A percentile compares a stretch with the other conserved stretches of the same genome.
Evolutionary conservation across 2,888 invertebrate genomes (phyloP).

Genomic region (Drosophila differens): DNA sequence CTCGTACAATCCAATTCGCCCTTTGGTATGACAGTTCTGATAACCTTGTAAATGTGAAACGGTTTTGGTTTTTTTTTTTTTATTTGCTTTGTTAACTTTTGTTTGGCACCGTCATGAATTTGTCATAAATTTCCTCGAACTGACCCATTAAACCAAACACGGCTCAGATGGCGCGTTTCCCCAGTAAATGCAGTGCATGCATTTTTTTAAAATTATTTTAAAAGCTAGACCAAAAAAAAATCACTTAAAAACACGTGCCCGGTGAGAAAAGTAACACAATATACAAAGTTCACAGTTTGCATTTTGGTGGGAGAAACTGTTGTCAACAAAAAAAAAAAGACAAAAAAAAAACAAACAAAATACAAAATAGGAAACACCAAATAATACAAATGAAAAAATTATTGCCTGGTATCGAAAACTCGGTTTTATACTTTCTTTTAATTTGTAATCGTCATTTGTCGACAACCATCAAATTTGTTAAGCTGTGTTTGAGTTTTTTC

Average conservation of each 20-base stretch:
- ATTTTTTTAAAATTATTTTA: slow-evolving; percentile 12
- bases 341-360: background rate
- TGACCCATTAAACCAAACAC: slow-evolving; percentile 55
- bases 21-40: slow-evolving; percentile 4
- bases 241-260: slow-evolving; percentile 36
- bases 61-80: background rate
- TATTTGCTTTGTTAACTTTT: slow-evolving; percentile 3
- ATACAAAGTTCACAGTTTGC: slow-evolving; percentile 18
- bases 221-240: slow-evolving; percentile 19
- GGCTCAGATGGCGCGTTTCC: slow-evolving; percentile 52
- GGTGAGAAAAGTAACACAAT: slow-evolving; percentile 11
- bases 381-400: background rate
- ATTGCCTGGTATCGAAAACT: slow-evolving; percentile 12
- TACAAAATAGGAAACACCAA: background rate
- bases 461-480: slow-evolving; percentile 12
- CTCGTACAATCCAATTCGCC: background rate
- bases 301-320: slow-evolving; percentile 42
- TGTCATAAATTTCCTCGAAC: slow-evolving; percentile 27
- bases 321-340: slow-evolving; percentile 19
- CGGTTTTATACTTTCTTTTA: slow-evolving; percentile 47
- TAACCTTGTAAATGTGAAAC: slow-evolving; percentile 46
- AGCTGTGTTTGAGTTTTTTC: slow-evolving; percentile 7
- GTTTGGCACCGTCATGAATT: slow-evolving; percentile 29
- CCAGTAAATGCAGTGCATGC: slow-evolving; percentile 40
- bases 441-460: slow-evolving; percentile 36